Conservation (phyloP, 1,140 invertebrate genomes). For the Macrostomum lignano region DNA sequence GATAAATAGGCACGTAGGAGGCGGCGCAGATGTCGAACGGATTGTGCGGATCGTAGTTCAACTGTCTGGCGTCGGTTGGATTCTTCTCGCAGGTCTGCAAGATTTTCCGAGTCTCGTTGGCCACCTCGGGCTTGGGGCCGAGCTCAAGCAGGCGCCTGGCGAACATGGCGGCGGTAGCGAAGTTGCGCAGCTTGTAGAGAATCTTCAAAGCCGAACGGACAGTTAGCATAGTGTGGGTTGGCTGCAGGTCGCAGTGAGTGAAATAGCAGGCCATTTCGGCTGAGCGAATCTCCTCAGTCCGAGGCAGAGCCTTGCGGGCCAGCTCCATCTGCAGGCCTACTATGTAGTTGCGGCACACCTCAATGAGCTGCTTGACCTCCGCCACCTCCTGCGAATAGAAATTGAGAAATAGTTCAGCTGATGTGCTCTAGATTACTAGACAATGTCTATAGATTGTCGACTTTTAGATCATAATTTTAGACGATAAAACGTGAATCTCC, state of each 20-base stretch:
- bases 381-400: no score
- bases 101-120: conserved; percentile 63
- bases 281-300: conserved; percentile 23
- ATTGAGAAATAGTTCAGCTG: no score
- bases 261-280: conserved; percentile 74
- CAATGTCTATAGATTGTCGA: no score
- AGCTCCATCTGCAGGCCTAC: conserved; percentile 67
- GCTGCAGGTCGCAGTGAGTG: conserved; percentile 79
- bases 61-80: conserved; percentile 51
- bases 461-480: no score
- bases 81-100: conserved; percentile 63
- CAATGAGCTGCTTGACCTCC: conserved; percentile 60
- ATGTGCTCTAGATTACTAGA: no score
- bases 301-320: conserved; percentile 59
- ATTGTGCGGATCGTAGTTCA: conserved; percentile 87
- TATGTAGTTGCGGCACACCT: conserved; percentile 78
- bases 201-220: conserved; percentile 80
- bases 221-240: conserved; percentile 77
- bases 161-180: conserved; percentile 69
- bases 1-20: conserved; percentile 68
- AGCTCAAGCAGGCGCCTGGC: conserved; percentile 66
- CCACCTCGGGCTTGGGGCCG: conserved; percentile 68
- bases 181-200: conserved; percentile 90
- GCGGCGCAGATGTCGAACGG: conserved; percentile 75
- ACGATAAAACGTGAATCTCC: no score